These are phyloP conservation scores for Nipponia nippon DNA, from an alignment of 2,113 vertebrate genomes.

Conservation along the genomic window DNA sequence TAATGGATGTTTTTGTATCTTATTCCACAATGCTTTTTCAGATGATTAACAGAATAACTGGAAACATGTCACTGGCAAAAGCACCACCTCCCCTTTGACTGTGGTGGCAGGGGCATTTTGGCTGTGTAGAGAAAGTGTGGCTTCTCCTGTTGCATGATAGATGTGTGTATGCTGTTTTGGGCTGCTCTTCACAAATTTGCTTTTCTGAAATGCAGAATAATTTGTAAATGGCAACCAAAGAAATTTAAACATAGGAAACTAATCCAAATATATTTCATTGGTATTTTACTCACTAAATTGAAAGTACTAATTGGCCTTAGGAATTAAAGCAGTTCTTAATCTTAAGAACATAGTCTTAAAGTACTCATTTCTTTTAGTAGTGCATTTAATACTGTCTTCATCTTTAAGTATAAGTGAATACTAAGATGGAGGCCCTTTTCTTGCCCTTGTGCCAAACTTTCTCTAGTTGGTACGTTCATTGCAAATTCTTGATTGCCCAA, in stretches of 20 bases:
- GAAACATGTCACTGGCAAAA: no score
- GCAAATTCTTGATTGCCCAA: background rate
- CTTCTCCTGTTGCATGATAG: background rate
- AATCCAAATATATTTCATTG: background rate
- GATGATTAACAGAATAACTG: no score
- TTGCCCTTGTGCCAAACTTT: background rate
- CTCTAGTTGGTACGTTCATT: background rate
- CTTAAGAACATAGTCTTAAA: background rate
- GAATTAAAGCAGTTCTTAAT: background rate
- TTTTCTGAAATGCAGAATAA: background rate
- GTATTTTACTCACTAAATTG: background rate
- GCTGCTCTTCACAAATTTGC: background rate
- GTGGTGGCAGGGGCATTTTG: background rate
- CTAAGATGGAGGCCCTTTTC: background rate
- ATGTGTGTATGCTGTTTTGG: background rate
- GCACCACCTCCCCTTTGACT: background rate
- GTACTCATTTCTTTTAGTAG: background rate
- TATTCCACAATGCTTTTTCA: background rate
- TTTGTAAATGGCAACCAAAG: background rate
- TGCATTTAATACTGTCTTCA: background rate
- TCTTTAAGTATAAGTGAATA: background rate
- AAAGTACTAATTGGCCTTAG: background rate
- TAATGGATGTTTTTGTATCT: background rate
- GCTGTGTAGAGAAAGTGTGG: background rate
- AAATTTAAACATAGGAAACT: background rate